A percentile compares a stretch with the other conserved stretches of the same genome.
Conservation (phyloP, 1,140 invertebrate genomes). For the Drosophila neocordata region DNA sequence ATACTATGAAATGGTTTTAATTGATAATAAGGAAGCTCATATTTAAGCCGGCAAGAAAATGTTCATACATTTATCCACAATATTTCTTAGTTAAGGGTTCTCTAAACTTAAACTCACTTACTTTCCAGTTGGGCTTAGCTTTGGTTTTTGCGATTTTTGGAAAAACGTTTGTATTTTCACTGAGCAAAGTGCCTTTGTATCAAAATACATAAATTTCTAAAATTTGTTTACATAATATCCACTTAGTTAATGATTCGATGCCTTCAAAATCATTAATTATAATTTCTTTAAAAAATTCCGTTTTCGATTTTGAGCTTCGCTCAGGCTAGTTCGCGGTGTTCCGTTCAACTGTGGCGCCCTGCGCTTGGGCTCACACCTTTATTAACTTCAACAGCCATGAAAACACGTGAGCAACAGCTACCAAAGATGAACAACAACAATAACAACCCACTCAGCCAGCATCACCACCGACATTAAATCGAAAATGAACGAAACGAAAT, state of each 20-base stretch:
- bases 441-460: constrained; percentile 4
- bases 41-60: not conserved
- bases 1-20: constrained; percentile 15
- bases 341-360: constrained; percentile 68
- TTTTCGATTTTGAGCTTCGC: constrained; percentile 44
- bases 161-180: no score
- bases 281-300: constrained; percentile 2
- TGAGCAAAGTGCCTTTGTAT: no score
- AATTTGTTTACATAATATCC: not conserved
- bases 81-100: not conserved
- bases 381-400: constrained; percentile 57
- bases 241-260: not conserved
- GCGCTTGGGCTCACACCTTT: constrained; percentile 55
- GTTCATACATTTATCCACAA: not conserved
- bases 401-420: constrained; percentile 74
- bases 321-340: constrained; percentile 62
- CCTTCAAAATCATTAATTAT: constrained; percentile 1
- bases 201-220: not conserved
- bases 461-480: constrained; percentile 13
- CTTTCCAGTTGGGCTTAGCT: not conserved
- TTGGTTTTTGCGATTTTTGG: no score
- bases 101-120: not conserved
- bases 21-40: not conserved
- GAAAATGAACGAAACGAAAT: constrained; percentile 26
- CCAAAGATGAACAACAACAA: constrained; percentile 26